Base-by-base conservation (phyloP, 1,140 invertebrate species). In the Hycleus cichorii region DNA sequence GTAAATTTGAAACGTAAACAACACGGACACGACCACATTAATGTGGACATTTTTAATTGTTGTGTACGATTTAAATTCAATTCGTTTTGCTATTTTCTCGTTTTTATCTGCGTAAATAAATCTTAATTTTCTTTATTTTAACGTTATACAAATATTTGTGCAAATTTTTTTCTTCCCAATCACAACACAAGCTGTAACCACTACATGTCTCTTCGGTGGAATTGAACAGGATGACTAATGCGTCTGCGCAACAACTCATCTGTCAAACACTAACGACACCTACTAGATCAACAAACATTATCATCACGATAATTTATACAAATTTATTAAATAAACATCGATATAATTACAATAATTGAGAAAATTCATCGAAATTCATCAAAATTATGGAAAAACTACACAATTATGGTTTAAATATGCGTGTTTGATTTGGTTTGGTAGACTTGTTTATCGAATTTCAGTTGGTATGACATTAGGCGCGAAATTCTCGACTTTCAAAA, bases 1-100 rank as follows among this genome's bases (percentile, higher is more conserved):
- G 77, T 82, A 59, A 73, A 73, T 60, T 68, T 70, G 57, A 72
- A 72, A 25, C 71, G 70, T 64, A 72, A 64, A 68, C 73, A 74
- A 69, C 72, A 74, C 57, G 72, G 65, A 64, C 71, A 73, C 48
- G 70, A 73, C 69, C 69, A 69, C 65, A 67, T 66, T 59, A 69
- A 64, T 63, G 60, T 69, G 60, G 63, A 70, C 69, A 72, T 69
- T 65, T 66, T 69, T 57, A 62, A 65, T 57, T 32, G 54, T 56
- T 58, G 5, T 46, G 12, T 48, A 12, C 24, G 27, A 45, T 18
- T 8, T 12, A 27, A 45, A 49, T 43, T 44, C 32, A 50, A 40
- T 51, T 46, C 48, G 18, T 38, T 39, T 39, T 51, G 25, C 32
- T 40, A 50, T 40, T 49, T 44, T 45, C 18, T 48, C 47, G 39